Evolutionary conservation across 2,797 vertebrate species (phyloP).

Genomic region (Halcyon chelicuti): DNA sequence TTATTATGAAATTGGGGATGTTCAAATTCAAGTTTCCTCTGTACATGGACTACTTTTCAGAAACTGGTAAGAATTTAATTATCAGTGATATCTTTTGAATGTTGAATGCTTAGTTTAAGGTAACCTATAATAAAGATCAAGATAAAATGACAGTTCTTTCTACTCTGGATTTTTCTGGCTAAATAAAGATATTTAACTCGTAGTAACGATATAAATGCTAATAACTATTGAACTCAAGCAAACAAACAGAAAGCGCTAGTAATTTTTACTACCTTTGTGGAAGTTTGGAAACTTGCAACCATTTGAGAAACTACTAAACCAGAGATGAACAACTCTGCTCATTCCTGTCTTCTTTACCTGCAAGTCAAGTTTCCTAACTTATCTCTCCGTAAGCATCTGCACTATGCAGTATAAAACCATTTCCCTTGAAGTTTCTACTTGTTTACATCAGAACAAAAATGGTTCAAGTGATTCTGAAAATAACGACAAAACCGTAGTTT

Average conservation of each 20-base stretch:
- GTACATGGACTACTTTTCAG: not conserved
- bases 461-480: not conserved
- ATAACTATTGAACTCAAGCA: not conserved
- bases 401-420: not conserved
- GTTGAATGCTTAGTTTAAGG: not conserved
- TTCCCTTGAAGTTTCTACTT: not conserved
- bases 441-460: not conserved
- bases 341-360: not conserved
- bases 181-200: not conserved
- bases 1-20: not conserved
- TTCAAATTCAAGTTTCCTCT: not conserved
- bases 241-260: not conserved
- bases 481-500: not conserved
- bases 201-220: not conserved
- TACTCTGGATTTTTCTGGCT: not conserved
- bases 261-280: not conserved
- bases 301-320: not conserved
- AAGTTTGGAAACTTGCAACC: not conserved
- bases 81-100: accelerated
- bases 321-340: not conserved
- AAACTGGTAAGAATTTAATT: not conserved
- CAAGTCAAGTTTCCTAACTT: not conserved
- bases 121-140: not conserved
- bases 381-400: not conserved
- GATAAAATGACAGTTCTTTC: not conserved